Evolutionary conservation across 2,113 vertebrate genomes (phyloP), one percentile per base, ranked within the genome.

Genomic region (Mormyrus lacerda): DNA sequence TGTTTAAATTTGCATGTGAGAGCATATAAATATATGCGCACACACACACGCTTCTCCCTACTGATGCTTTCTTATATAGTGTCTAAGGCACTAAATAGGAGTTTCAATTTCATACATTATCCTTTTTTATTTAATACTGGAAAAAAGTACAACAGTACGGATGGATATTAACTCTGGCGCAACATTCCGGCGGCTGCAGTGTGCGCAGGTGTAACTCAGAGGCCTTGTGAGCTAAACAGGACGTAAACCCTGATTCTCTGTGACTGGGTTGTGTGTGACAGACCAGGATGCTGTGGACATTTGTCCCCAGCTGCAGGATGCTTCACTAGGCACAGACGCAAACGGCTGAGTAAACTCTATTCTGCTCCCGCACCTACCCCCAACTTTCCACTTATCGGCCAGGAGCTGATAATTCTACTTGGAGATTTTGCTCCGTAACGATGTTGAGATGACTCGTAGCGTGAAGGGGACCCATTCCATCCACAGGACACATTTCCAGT

Each of bases 41-140:
- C 51, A 39, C 39, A 79, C 53, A 24, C 45, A n/a, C 47, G 44
- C 21, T 47, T 45, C 39, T 47, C 39, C 48, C 58, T 45, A 24
- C 58, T 91, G 93, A 96, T 96, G 94, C 96, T 96, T 95, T 97
- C 97, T 97, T 97, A 95, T 91, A 96, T 96, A 98, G 97, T 98
- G 97, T 97, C 97, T 97, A 98, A 99, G 98, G 97, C 98, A 98
- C 98, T 97, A 89, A 88, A 88, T 9, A 17, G 55, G 35, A 61
- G 83, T 47, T 55, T 79, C 31, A 79, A 79, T 42, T 86, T 87
- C 88, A 85, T n/a, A 90, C 39, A 90, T 51, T n/a, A 73, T 65
- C 89, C 79, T 90, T 89, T 45, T 87, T 45, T 87, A n/a, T 65
- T 39, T 88, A 21, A 76, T 90, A 89, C 89, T 91, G 82, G 91